Conservation (phyloP, 30 jellyfish, hydroid and myxozoan species). For the Calvadosia cruxmelitensis region DNA sequence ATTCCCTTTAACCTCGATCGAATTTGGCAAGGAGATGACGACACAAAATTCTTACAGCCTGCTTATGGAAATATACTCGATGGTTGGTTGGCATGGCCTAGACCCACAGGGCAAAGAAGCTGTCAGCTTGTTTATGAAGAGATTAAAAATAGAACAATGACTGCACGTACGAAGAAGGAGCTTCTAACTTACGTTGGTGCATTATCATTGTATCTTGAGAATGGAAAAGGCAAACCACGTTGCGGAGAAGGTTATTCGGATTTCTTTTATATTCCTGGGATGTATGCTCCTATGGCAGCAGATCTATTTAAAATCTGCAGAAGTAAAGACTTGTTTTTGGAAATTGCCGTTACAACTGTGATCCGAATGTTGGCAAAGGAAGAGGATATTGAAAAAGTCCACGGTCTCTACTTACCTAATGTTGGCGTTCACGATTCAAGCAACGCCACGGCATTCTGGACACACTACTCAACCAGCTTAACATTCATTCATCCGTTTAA, state of each 20-base stretch:
- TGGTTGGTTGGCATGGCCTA: not conserved
- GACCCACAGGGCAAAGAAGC: not conserved
- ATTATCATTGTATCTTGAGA: not conserved
- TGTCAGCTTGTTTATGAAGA: not conserved
- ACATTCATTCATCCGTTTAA: too few species aligned
- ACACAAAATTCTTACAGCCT: not conserved
- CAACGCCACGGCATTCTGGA: not conserved
- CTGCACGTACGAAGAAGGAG: too few species aligned
- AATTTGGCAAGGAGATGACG: not conserved
- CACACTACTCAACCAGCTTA: too few species aligned
- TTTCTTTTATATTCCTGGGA: not conserved
- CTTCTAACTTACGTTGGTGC: not conserved
- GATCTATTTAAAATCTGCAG: not conserved
- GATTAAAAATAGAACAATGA: not conserved
- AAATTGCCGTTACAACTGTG: not conserved
- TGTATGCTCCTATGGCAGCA: not conserved
- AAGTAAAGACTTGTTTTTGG: not conserved
- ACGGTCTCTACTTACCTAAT: not conserved
- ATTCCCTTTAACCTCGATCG: not conserved
- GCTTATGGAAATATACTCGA: not conserved
- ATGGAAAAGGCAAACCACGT: slow-evolving; percentile 2
- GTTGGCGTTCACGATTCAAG: not conserved
- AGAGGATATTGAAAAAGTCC: not conserved
- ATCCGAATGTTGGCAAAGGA: not conserved
- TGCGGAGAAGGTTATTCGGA: not conserved